These are phyloP conservation scores for Phoxinus dragarum DNA, from an alignment of 2,797 vertebrate species.

Conservation along the genomic window DNA sequence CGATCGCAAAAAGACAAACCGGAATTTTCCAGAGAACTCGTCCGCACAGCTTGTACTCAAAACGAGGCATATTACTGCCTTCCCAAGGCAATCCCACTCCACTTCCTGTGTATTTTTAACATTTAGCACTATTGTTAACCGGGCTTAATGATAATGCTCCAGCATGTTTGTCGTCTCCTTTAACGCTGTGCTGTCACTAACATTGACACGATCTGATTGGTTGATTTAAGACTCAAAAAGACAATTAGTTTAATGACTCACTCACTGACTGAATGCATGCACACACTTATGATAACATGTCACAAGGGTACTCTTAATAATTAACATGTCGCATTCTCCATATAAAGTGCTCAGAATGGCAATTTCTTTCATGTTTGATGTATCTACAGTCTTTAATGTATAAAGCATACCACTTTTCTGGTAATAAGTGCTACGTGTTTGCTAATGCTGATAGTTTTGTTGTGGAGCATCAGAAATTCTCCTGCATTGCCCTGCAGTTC, in stretches of 20 bases:
- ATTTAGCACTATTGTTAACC: conserved; percentile 35
- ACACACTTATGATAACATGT: background rate
- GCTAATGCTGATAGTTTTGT: conserved; percentile 43
- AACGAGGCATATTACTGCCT: conserved; percentile 21
- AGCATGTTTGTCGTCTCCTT: conserved; percentile 42
- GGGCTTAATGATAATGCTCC: conserved; percentile 41
- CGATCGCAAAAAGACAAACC: conserved; percentile 32
- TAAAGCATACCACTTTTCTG: background rate
- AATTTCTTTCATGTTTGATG: too few relatives aligned
- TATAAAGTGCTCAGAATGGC: background rate
- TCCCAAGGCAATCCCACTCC: conserved; percentile 34
- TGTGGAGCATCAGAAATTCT: conserved; percentile 41
- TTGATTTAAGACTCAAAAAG: conserved; percentile 28
- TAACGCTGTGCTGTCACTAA: conserved; percentile 36
- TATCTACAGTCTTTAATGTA: background rate
- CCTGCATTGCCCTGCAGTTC: conserved; percentile 58
- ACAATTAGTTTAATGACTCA: background rate
- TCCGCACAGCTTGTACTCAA: conserved; percentile 42
- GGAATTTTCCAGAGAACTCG: conserved; percentile 41
- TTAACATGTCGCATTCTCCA: background rate
- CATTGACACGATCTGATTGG: conserved; percentile 27
- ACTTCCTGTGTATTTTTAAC: conserved; percentile 52
- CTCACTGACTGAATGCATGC: conserved; percentile 1
- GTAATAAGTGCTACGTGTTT: conserved; percentile 17
- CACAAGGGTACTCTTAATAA: background rate